Evolutionary conservation across 1,140 invertebrate genomes (phyloP).

Genomic region (Periplaneta americana): DNA sequence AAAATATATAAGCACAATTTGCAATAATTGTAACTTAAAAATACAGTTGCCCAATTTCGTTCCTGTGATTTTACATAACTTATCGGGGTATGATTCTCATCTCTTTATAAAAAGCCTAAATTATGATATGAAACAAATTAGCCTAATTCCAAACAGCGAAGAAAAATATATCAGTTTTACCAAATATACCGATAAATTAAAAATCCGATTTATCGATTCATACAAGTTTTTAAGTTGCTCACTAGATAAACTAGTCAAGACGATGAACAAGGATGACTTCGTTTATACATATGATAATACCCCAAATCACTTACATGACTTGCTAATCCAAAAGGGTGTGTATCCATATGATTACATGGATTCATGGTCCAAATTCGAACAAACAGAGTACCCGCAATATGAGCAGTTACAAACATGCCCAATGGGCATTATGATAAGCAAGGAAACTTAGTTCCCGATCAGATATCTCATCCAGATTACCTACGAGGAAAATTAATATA

Average conservation of each 20-base stretch:
- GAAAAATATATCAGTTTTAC: not conserved
- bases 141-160: not conserved
- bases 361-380: conserved; percentile 3
- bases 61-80: conserved; percentile 21
- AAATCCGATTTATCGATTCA: not conserved
- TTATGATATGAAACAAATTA: not conserved
- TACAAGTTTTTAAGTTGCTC: not conserved
- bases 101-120: conserved; percentile 6
- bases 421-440: not conserved
- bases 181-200: not conserved
- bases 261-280: not conserved
- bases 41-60: conserved; percentile 12
- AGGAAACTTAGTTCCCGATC: not conserved
- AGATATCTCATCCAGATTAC: conserved; percentile 21
- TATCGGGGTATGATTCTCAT: conserved; percentile 18
- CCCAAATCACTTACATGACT: not conserved
- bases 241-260: not conserved
- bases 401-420: not conserved
- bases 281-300: not conserved
- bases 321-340: not conserved
- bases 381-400: not conserved
- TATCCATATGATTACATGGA: conserved; percentile 16
- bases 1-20: conserved; percentile 8
- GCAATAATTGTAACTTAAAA: conserved; percentile 21
- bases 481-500: conserved; percentile 24